phyloP scores from a whole-genome alignment of 2,113 vertebrate species.

The Natator depressus region DNA sequence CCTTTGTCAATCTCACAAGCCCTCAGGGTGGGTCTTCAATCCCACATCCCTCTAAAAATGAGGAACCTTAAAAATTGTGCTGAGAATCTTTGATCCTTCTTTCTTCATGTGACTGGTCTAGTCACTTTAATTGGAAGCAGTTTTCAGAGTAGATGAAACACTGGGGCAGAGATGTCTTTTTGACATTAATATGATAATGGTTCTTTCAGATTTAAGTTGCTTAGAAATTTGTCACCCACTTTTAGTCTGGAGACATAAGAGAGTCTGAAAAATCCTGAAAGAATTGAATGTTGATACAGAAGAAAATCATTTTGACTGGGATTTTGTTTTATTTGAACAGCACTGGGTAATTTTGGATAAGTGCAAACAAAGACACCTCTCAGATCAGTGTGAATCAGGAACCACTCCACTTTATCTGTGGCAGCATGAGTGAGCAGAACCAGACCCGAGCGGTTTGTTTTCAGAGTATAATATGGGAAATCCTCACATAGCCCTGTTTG shows the following conservation, averaged over 20 bases:
- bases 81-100: constrained; percentile 2
- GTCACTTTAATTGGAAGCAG: constrained; percentile 25
- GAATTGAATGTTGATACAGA: background rate
- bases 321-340: background rate
- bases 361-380: background rate
- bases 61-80: background rate
- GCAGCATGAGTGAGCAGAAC: background rate
- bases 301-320: background rate
- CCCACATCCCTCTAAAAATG: background rate
- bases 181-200: background rate
- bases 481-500: background rate
- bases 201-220: background rate
- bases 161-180: background rate
- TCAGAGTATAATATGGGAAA: background rate
- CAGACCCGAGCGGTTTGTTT: background rate
- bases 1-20: background rate
- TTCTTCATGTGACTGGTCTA: accelerated
- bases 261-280: constrained; percentile 5
- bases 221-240: background rate
- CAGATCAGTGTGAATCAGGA: background rate
- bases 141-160: background rate
- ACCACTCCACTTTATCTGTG: background rate
- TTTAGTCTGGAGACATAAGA: accelerated
- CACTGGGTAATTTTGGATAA: background rate
- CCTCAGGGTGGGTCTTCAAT: background rate